Conservation (phyloP, 2,888 invertebrate genomes). For the Nymphalis polychloros region DNA sequence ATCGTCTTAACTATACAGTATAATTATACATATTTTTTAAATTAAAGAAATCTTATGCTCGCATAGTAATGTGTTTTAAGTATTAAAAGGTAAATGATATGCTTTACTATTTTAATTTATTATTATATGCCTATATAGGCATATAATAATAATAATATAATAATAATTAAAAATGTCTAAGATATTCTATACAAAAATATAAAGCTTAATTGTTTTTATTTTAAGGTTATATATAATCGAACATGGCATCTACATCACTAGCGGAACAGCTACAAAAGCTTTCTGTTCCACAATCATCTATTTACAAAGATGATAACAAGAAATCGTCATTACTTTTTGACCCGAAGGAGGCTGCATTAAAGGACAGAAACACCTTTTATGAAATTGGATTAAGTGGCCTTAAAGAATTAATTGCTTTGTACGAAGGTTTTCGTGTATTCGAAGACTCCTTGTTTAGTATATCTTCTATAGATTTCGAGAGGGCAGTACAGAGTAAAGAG, state of each 20-base stretch:
- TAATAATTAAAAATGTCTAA: too few relatives aligned
- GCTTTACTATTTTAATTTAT: too few relatives aligned
- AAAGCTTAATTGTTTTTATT: neutral
- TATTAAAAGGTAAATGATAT: too few relatives aligned
- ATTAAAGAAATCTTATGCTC: too few relatives aligned
- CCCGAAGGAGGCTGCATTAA: constrained; percentile 92
- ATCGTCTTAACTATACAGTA: too few relatives aligned
- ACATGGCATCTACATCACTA: constrained; percentile 84
- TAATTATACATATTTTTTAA: too few relatives aligned
- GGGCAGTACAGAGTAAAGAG: constrained; percentile 88
- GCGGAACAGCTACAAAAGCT: constrained; percentile 89
- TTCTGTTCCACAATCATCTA: constrained; percentile 87
- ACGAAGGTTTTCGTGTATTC: constrained; percentile 87
- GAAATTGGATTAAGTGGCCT: constrained; percentile 94
- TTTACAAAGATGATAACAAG: constrained; percentile 85
- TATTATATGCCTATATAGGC: too few relatives aligned
- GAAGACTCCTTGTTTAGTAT: constrained; percentile 89
- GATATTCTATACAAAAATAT: too few relatives aligned
- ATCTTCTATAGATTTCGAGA: constrained; percentile 89
- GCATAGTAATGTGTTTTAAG: too few relatives aligned
- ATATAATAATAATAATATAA: too few relatives aligned
- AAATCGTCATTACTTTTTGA: constrained; percentile 93
- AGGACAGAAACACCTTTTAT: constrained; percentile 91
- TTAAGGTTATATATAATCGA: constrained; percentile 8
- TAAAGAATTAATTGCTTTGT: constrained; percentile 88